Evolutionary conservation across 2,113 vertebrate species (phyloP).

Genomic region (Cebidichthys violaceus): DNA sequence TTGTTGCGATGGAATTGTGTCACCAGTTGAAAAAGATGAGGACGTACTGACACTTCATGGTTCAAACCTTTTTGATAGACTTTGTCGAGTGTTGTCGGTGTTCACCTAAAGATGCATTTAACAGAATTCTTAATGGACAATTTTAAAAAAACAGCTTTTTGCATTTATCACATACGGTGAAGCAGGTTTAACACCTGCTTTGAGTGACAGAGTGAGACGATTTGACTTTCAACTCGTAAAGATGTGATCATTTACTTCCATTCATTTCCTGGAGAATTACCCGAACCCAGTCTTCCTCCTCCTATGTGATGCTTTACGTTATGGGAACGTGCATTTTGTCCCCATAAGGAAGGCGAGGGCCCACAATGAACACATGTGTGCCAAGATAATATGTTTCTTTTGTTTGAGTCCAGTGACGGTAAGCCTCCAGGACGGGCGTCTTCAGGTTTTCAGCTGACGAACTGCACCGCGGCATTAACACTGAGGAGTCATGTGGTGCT

Average conservation of each 20-base stretch:
- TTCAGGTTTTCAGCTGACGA: slow-evolving; percentile 38
- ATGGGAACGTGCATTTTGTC: no score
- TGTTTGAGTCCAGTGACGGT: slow-evolving; percentile 30
- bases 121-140: background rate
- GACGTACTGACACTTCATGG: background rate
- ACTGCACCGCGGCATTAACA: slow-evolving; percentile 12
- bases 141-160: background rate
- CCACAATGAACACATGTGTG: no score
- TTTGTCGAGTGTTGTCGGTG: no score
- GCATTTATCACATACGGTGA: background rate
- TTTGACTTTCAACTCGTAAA: slow-evolving; percentile 18
- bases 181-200: background rate
- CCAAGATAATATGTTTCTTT: background rate
- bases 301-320: no score
- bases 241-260: no score
- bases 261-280: no score
- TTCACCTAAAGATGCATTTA: background rate
- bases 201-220: background rate
- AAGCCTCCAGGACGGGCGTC: slow-evolving; percentile 20
- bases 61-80: background rate
- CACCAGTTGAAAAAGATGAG: background rate
- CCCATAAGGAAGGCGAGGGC: no score
- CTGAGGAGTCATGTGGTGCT: slow-evolving; percentile 8
- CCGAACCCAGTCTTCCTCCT: no score
- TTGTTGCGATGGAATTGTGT: slow-evolving; percentile 18